These are phyloP conservation scores for Psilopsiagon aurifrons DNA, from an alignment of 2,113 vertebrate genomes.

Conservation along the genomic window DNA sequence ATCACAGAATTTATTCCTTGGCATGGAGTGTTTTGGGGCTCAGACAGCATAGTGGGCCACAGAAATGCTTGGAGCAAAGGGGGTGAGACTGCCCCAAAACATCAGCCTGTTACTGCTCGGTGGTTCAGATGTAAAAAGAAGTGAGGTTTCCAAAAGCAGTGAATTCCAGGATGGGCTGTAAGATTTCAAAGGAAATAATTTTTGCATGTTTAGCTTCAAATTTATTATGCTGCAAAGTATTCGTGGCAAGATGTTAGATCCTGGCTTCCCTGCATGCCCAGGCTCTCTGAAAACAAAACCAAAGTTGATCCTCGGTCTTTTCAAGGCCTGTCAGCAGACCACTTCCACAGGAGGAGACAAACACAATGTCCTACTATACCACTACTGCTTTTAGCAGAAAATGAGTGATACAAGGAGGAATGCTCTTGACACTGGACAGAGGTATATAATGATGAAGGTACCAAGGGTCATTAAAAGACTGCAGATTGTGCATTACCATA, in stretches of 20 bases:
- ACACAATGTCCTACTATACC: neutral
- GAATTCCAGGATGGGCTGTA: neutral
- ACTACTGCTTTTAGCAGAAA: neutral
- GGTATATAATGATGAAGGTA: neutral
- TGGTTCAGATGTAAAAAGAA: neutral
- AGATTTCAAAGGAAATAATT: neutral
- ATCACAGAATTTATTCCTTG: neutral
- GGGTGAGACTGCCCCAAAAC: neutral
- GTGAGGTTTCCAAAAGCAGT: neutral
- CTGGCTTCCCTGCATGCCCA: neutral
- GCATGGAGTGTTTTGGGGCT: neutral
- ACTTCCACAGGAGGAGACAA: neutral
- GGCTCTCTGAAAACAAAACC: neutral
- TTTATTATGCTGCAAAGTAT: neutral
- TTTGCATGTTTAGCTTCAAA: neutral
- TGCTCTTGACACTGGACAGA: neutral
- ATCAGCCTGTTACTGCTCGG: neutral
- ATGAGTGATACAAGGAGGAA: neutral
- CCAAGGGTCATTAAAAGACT: neutral
- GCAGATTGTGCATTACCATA: neutral
- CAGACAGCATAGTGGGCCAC: neutral
- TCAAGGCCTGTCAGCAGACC: neutral
- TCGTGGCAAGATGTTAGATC: neutral
- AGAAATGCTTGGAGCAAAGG: neutral
- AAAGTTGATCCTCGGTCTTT: neutral